Conservation (phyloP, 1,140 invertebrate species). For the Dermatophagoides farinae region DNA sequence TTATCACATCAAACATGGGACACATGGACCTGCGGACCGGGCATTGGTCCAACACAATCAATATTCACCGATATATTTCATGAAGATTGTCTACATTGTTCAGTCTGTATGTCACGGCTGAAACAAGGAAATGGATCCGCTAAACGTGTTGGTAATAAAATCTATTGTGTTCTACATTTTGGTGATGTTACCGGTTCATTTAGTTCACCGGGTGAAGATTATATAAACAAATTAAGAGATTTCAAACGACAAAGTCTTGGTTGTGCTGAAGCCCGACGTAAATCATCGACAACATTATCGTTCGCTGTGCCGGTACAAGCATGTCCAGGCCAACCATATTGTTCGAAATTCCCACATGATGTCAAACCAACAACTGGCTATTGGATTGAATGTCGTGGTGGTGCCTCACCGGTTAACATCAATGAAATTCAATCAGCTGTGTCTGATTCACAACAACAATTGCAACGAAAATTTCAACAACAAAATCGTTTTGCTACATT, state of each 20-base stretch:
- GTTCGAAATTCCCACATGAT: slow-evolving; percentile 73
- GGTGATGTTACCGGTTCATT: slow-evolving; percentile 70
- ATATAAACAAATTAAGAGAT: slow-evolving; percentile 81
- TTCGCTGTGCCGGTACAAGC: slow-evolving; percentile 79
- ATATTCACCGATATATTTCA: slow-evolving; percentile 15
- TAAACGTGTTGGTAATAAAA: slow-evolving; percentile 54
- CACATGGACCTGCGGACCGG: slow-evolving; percentile 14
- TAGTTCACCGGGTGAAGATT: slow-evolving; percentile 64
- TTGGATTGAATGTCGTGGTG: slow-evolving; percentile 66
- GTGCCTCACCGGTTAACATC: background rate
- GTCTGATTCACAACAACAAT: background rate
- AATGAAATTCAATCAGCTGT: background rate
- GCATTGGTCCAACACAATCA: background rate
- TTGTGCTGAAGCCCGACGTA: slow-evolving; percentile 71
- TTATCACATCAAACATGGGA: slow-evolving; percentile 48
- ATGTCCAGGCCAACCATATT: slow-evolving; percentile 55
- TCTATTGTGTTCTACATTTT: slow-evolving; percentile 71
- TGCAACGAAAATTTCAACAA: background rate
- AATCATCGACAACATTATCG: slow-evolving; percentile 65
- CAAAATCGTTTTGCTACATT: background rate
- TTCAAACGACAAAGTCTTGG: slow-evolving; percentile 85
- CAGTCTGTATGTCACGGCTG: slow-evolving; percentile 73
- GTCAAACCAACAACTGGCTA: slow-evolving; percentile 72
- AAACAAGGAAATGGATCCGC: slow-evolving; percentile 67
- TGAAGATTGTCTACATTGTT: slow-evolving; percentile 49